These are phyloP conservation scores for Parnassius glacialis DNA, from an alignment of 2,888 invertebrate genomes.

Conservation along the genomic window DNA sequence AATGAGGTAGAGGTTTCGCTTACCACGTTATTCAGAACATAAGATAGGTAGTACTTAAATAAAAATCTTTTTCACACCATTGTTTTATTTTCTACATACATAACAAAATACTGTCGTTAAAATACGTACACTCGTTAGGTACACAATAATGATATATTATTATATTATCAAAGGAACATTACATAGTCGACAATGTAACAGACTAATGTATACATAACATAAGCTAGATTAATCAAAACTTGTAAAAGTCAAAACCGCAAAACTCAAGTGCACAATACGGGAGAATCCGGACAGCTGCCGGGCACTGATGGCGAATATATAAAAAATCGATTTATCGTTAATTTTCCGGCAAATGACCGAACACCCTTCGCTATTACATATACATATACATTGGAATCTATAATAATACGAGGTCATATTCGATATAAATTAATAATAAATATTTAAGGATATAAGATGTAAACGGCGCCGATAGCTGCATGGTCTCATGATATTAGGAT, in stretches of 20 bases:
- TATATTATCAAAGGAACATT: constrained; percentile 19
- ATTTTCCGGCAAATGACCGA: no score
- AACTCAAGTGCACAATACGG: background rate
- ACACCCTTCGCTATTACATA: no score
- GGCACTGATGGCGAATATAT: background rate
- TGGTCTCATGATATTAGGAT: no score
- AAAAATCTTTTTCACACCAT: constrained; percentile 31
- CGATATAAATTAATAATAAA: no score
- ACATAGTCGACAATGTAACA: constrained; percentile 2
- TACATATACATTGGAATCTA: no score
- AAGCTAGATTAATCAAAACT: constrained; percentile 2
- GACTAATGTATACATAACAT: background rate
- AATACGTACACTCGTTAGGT: constrained; percentile 29
- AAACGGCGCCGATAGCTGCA: no score
- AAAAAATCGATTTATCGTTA: no score
- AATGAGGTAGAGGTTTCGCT: no score
- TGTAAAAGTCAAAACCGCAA: constrained; percentile 1
- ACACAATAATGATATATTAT: constrained; percentile 9
- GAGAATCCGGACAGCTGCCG: background rate
- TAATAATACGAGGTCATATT: no score
- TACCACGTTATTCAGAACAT: no score
- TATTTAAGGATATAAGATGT: no score
- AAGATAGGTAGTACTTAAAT: background rate
- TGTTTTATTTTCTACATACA: constrained; percentile 36
- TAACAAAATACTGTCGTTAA: constrained; percentile 33